Percentiles rank a stretch among this genome's conserved stretches.
phyloP scores from a whole-genome alignment of 2,113 vertebrate species.

The Conger conger region DNA sequence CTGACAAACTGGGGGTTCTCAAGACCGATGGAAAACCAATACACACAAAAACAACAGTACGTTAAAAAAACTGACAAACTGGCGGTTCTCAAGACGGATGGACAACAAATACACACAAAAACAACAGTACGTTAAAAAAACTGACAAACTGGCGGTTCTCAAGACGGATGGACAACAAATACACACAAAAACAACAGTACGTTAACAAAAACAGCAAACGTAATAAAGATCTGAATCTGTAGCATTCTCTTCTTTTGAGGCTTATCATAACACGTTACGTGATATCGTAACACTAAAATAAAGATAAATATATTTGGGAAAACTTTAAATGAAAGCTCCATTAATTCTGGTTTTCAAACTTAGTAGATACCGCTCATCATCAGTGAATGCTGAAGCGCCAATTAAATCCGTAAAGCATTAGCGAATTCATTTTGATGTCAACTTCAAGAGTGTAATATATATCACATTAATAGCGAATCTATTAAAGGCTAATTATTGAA shows the following conservation, averaged over 20 bases:
- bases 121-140: too few species aligned
- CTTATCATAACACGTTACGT: not conserved
- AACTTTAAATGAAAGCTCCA: not conserved
- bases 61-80: too few species aligned
- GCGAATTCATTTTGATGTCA: not conserved
- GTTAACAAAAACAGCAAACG: too few species aligned
- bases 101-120: too few species aligned
- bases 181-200: not conserved
- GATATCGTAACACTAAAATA: not conserved
- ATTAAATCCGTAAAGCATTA: not conserved
- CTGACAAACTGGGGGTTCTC: too few species aligned
- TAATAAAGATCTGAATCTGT: not conserved
- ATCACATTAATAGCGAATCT: not conserved
- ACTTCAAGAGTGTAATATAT: not conserved
- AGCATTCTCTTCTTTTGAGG: slow-evolving; percentile 25
- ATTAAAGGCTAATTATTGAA: not conserved
- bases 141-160: not conserved
- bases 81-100: too few species aligned
- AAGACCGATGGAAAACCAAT: too few species aligned
- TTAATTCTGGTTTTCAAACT: not conserved
- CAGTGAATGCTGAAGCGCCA: not conserved
- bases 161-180: not conserved
- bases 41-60: too few species aligned
- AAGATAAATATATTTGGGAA: not conserved
- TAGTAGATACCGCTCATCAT: not conserved